These are phyloP conservation scores for Pyrocoelia pectoralis DNA, from an alignment of 2,888 invertebrate genomes.

Conservation along the genomic window DNA sequence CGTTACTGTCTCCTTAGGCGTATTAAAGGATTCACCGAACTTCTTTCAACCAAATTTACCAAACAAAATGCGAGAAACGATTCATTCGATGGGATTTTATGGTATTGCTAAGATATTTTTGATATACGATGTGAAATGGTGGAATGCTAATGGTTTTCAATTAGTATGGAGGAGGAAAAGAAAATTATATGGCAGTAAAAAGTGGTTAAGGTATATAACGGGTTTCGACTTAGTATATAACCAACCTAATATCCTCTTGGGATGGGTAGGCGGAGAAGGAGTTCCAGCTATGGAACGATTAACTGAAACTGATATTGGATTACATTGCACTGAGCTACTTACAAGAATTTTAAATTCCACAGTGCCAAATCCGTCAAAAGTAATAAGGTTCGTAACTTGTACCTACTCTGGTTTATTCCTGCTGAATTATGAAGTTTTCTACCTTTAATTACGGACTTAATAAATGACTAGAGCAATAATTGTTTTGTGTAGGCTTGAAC, in stretches of 20 bases:
- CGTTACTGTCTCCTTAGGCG: slow-evolving; percentile 70
- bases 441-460: too few relatives aligned
- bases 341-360: slow-evolving; percentile 60
- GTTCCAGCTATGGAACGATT: slow-evolving; percentile 66
- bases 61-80: slow-evolving; percentile 57
- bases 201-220: slow-evolving; percentile 68
- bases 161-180: slow-evolving; percentile 61
- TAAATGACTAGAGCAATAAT: too few relatives aligned
- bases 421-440: too few relatives aligned
- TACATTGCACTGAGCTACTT: slow-evolving; percentile 63
- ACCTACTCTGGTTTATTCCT: too few relatives aligned
- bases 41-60: slow-evolving; percentile 68
- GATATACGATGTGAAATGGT: slow-evolving; percentile 69
- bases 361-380: slow-evolving; percentile 62
- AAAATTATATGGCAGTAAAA: slow-evolving; percentile 43
- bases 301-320: slow-evolving; percentile 61
- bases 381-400: slow-evolving; percentile 58
- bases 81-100: slow-evolving; percentile 66
- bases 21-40: slow-evolving; percentile 62
- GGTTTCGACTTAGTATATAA: slow-evolving; percentile 71
- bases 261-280: slow-evolving; percentile 72
- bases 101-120: slow-evolving; percentile 74
- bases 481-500: too few relatives aligned
- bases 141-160: slow-evolving; percentile 68
- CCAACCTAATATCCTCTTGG: slow-evolving; percentile 64